Percentiles rank a stretch among this genome's conserved stretches.
These are phyloP conservation scores for Corydoras sp. DNA, from an alignment of 2,113 vertebrate species.

Conservation along the genomic window DNA sequence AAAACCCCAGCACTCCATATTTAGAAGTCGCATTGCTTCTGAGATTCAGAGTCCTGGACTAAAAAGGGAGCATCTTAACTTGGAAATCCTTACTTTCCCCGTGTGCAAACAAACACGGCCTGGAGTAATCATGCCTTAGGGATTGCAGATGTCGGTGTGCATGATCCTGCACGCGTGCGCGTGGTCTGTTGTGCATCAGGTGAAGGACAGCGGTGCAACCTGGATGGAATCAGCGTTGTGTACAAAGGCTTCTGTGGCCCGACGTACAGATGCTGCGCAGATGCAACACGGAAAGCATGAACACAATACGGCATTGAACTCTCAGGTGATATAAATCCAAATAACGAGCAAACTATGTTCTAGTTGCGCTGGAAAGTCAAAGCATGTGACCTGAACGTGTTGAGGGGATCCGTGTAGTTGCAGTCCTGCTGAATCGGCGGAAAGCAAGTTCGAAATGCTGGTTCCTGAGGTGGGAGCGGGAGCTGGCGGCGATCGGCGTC, in stretches of 20 bases:
- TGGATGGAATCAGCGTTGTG: not conserved
- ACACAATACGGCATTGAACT: not conserved
- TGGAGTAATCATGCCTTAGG: too few species aligned
- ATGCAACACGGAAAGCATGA: not conserved
- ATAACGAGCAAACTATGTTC: conserved; percentile 9
- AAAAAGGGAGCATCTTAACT: not conserved
- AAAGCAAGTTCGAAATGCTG: conserved; percentile 21
- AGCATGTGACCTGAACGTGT: conserved; percentile 26
- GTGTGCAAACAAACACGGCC: too few species aligned
- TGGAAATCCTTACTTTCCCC: too few species aligned
- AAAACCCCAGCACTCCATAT: not conserved
- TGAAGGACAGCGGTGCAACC: not conserved
- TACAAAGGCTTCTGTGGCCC: not conserved
- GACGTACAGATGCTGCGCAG: not conserved
- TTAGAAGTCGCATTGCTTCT: not conserved
- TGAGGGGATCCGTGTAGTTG: conserved; percentile 10
- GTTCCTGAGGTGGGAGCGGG: conserved; percentile 21
- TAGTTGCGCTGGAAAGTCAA: conserved; percentile 16
- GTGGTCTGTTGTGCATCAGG: not conserved
- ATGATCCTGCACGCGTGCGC: too few species aligned
- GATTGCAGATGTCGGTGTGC: too few species aligned
- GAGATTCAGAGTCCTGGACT: not conserved
- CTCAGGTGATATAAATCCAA: conserved; percentile 1
- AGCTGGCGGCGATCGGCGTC: not conserved
- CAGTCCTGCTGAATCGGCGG: conserved; percentile 30